phyloP scores from a whole-genome alignment of 1,140 invertebrate genomes.

The Caenorhabditis elegans region WBcel235 BX284604.4:10729001-10729500 shows the following conservation, averaged over 20 bases:
- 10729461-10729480: not conserved
- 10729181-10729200: too few relatives aligned
- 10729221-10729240: not conserved
- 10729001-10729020: not conserved
- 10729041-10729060: not conserved
- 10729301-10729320: too few relatives aligned
- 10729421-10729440: not conserved
- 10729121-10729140: too few relatives aligned
- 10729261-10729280: not conserved
- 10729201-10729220: not conserved
- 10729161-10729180: not conserved
- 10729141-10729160: not conserved
- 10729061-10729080: too few relatives aligned
- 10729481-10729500: not conserved
- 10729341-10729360: too few relatives aligned
- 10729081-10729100: not conserved
- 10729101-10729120: too few relatives aligned
- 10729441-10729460: not conserved
- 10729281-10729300: too few relatives aligned
- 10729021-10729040: not conserved
- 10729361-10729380: too few relatives aligned
- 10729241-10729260: too few relatives aligned
- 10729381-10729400: too few relatives aligned
- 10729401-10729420: too few relatives aligned
- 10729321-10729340: too few relatives aligned